Evolutionary conservation across 2,797 vertebrate genomes (phyloP).

Genomic region (Alexandromys oeconomus): DNA sequence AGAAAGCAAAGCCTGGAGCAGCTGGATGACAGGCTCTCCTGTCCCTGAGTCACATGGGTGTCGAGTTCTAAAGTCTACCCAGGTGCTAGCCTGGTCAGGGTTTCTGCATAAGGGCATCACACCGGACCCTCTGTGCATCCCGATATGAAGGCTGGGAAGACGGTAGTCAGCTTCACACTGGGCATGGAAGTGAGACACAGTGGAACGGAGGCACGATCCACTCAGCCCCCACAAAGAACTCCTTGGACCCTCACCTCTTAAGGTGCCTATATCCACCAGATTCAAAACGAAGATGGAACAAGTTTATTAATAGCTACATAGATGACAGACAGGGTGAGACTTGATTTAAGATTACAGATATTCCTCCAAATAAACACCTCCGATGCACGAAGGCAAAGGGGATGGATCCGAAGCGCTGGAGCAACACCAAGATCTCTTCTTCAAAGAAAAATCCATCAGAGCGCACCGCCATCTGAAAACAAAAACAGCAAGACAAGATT

Average conservation of each 20-base stretch:
- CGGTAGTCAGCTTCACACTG: accelerated
- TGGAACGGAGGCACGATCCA: too few relatives aligned
- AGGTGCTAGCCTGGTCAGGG: neutral
- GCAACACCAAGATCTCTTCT: neutral
- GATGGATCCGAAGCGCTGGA: neutral
- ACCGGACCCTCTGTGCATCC: neutral
- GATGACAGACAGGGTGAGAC: neutral
- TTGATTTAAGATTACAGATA: neutral
- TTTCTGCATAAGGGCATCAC: neutral
- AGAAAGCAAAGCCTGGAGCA: slow-evolving; percentile 30
- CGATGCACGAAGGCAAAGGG: neutral
- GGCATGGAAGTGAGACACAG: neutral
- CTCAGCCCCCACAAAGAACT: neutral
- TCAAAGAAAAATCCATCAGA: neutral
- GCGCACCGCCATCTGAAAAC: neutral
- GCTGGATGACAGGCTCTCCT: slow-evolving; percentile 56
- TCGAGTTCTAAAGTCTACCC: neutral
- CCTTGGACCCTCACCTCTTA: neutral
- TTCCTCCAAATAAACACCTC: neutral
- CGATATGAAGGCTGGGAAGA: neutral
- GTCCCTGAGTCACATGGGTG: neutral
- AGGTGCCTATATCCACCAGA: accelerated
- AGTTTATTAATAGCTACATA: accelerated
- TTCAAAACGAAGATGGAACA: neutral
- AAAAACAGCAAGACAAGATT: neutral